Base-by-base conservation (phyloP, 2,113 vertebrate species). In the Struthio camelus region DNA sequence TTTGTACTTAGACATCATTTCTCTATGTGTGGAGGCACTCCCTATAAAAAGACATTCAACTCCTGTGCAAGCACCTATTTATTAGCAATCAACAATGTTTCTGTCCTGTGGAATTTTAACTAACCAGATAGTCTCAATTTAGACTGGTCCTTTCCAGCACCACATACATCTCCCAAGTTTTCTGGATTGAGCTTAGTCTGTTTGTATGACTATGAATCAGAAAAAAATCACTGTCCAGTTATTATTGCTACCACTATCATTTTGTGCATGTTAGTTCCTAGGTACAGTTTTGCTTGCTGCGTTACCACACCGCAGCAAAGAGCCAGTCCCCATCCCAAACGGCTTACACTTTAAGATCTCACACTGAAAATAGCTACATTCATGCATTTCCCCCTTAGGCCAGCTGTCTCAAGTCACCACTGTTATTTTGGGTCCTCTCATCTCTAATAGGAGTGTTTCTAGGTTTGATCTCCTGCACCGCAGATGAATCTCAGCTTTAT, bases 251-350 rank as follows among this genome's bases (percentile, higher is more conserved):
- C 58, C 42, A 23, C 2, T 59, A 34, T 16, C 59, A n/a, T n/a
- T n/a, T 56, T 32, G 25, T 42, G 0, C 42, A 53, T 17, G 5
- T 54, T 53, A 73, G 51, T 72, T 81, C 19, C 42, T 42, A 7
- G 30, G 34, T 0, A 0, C 34, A 25, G 34, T 62, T 46, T 53
- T 77, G 34, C 32, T 50, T 72, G 8, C 36, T 64, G 6, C 19
- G 61, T 62, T 80, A 56, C 17, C 24, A 46, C 61, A 54, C 11
- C 20, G 51, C 44, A 62, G 40, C 28, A 71, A 69, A 70, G 40
- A 36, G 34, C 1, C 0, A 9, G 34, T 59, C 56, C 34, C 61
- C 10, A 71, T 14, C 6, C 10, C 42, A 48, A 48, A 77, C 16
- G 62, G 56, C 10, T 89, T 36, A n/a, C 10, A 27, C 23, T 67